Evolutionary conservation across 2,113 vertebrate genomes (phyloP).

Genomic region (Aspidoscelis tigris): DNA sequence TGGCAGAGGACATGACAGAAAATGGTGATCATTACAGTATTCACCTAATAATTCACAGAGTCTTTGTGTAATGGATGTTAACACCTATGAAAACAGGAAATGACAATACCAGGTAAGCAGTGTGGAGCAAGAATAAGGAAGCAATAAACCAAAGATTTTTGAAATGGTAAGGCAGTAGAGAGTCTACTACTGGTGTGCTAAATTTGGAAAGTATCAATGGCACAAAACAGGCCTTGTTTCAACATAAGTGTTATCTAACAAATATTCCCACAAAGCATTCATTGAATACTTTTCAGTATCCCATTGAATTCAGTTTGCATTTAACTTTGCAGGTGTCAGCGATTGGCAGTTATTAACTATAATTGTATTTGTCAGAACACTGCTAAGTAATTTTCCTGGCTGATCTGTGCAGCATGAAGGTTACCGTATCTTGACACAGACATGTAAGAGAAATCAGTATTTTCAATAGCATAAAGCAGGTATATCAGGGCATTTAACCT

Average conservation of each 20-base stretch:
- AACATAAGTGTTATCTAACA: fast-evolving
- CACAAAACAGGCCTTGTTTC: background rate
- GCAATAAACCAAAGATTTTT: background rate
- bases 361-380: conserved; percentile 13
- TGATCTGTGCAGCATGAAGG: background rate
- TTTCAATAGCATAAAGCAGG: background rate
- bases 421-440: background rate
- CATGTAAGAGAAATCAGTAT: background rate
- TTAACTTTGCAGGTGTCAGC: conserved; percentile 3
- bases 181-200: background rate
- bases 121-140: background rate
- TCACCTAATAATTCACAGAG: background rate
- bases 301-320: conserved; percentile 16
- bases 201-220: background rate
- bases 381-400: background rate
- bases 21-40: background rate
- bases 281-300: background rate
- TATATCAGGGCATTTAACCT: no score
- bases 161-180: background rate
- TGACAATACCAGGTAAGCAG: background rate
- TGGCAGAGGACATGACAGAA: background rate
- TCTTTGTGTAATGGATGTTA: background rate
- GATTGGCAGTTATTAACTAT: fast-evolving
- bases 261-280: background rate
- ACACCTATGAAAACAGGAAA: background rate